These are phyloP conservation scores for Sciaenops ocellatus DNA, from an alignment of 2,797 vertebrate genomes.

Conservation along the genomic window DNA sequence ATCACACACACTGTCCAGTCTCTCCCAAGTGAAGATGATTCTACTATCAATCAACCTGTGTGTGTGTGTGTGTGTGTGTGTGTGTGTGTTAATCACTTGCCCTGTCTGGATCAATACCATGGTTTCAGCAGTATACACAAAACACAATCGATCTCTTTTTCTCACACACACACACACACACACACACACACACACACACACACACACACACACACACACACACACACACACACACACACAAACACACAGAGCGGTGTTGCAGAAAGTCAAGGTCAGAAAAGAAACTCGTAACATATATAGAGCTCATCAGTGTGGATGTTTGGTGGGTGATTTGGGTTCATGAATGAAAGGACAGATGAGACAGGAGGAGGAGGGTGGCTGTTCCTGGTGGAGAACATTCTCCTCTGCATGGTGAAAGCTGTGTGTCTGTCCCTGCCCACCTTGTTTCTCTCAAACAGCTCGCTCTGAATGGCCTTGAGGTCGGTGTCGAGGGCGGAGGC, in stretches of 20 bases:
- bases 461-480: slow-evolving; percentile 93
- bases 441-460: slow-evolving; percentile 97
- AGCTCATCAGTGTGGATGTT: background rate
- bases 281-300: background rate
- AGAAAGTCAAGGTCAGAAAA: background rate
- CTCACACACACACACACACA: background rate
- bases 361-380: rapidly evolving
- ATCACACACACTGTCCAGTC: background rate
- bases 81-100: slow-evolving; percentile 56
- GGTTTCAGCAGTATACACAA: slow-evolving; percentile 63
- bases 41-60: slow-evolving; percentile 69
- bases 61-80: slow-evolving; percentile 39
- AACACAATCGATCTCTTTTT: slow-evolving; percentile 67
- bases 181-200: background rate
- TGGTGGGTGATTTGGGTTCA: background rate
- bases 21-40: slow-evolving; percentile 48
- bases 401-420: background rate
- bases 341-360: background rate
- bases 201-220: background rate
- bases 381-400: background rate
- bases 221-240: slow-evolving; percentile 2
- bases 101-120: slow-evolving; percentile 68
- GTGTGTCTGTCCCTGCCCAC: slow-evolving; percentile 82
- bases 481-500: slow-evolving; percentile 93
- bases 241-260: background rate